phyloP scores from a whole-genome alignment of 2,113 vertebrate genomes.

The Eudyptes chrysolophus region DNA sequence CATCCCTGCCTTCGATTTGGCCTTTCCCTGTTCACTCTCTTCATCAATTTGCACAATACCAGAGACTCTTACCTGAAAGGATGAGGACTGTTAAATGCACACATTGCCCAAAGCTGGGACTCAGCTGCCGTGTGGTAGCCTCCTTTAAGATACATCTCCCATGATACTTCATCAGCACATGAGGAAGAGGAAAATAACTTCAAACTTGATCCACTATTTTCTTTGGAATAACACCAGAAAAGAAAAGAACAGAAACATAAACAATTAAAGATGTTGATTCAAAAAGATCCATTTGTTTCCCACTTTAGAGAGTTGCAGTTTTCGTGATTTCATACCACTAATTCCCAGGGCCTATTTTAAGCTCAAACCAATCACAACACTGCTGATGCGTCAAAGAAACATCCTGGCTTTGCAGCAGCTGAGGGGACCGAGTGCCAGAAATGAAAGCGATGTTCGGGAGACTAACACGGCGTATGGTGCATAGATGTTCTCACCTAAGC shows the following conservation, averaged over 20 bases:
- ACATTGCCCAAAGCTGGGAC: neutral
- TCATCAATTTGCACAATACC: neutral
- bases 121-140: neutral
- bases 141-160: neutral
- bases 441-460: neutral
- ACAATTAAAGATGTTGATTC: conserved; percentile 43
- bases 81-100: neutral
- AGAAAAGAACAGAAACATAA: conserved; percentile 4
- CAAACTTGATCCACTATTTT: neutral
- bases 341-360: conserved; percentile 64
- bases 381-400: conserved; percentile 46
- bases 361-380: conserved; percentile 34
- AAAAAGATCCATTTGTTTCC: conserved; percentile 25
- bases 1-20: neutral
- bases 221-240: neutral
- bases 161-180: neutral
- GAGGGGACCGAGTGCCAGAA: neutral
- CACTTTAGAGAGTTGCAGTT: neutral
- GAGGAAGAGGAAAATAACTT: neutral
- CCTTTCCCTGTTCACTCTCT: neutral
- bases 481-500: neutral
- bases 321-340: conserved; percentile 30
- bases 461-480: rapidly evolving
- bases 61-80: neutral
- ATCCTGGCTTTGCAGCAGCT: conserved; percentile 43